A percentile compares a stretch with the other conserved stretches of the same genome.
These are phyloP conservation scores for Osmoderma eremita DNA, from an alignment of 2,888 invertebrate genomes.

Conservation along the genomic window DNA sequence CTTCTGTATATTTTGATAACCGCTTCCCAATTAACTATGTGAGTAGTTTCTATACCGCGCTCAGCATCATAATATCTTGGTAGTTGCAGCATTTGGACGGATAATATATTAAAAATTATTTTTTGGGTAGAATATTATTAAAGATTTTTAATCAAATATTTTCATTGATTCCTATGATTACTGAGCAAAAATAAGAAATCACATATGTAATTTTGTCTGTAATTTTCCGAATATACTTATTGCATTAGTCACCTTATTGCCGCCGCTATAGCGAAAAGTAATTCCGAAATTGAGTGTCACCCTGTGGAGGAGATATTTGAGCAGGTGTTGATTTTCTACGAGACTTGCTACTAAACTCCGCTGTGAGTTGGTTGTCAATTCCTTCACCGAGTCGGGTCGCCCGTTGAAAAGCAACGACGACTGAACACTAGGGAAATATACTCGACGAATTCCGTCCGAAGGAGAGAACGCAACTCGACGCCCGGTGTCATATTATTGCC, in stretches of 20 bases:
- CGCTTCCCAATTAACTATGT: too few species aligned
- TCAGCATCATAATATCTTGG: too few species aligned
- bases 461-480: constrained; percentile 52
- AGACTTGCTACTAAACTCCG: constrained; percentile 40
- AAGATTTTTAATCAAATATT: too few species aligned
- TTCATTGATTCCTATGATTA: too few species aligned
- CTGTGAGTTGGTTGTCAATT: constrained; percentile 59
- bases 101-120: too few species aligned
- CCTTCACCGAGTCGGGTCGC: constrained; percentile 58
- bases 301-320: constrained; percentile 23
- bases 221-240: background rate
- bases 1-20: too few species aligned
- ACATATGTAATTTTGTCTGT: background rate
- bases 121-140: too few species aligned
- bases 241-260: constrained; percentile 2
- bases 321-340: constrained; percentile 42
- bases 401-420: constrained; percentile 60
- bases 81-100: too few species aligned
- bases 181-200: too few species aligned
- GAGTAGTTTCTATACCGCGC: too few species aligned
- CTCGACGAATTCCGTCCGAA: constrained; percentile 55
- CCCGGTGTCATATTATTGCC: constrained; percentile 59
- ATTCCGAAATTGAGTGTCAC: constrained; percentile 37
- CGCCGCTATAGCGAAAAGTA: constrained; percentile 6
- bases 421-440: constrained; percentile 63